phyloP scores from a whole-genome alignment of 2,113 vertebrate genomes.

The Chitala chitala region DNA sequence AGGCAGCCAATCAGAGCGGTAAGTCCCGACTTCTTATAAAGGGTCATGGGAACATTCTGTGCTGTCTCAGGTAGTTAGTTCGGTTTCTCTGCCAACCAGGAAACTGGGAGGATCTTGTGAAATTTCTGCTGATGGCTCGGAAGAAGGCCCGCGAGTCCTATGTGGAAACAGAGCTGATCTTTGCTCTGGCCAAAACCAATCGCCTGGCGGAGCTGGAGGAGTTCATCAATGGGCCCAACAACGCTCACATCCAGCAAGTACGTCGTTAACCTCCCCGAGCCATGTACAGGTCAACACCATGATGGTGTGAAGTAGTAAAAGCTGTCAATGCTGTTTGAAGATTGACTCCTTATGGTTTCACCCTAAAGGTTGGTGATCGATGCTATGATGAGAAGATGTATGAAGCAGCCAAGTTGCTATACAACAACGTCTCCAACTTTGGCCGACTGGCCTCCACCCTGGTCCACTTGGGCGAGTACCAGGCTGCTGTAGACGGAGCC shows the following conservation, averaged over 20 bases:
- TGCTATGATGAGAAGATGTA: constrained; percentile 99
- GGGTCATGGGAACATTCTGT: background rate
- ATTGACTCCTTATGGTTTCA: background rate
- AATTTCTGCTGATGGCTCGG: constrained; percentile 96
- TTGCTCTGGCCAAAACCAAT: constrained; percentile 96
- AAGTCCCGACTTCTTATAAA: constrained; percentile 32
- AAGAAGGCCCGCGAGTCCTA: constrained; percentile 96
- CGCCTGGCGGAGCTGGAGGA: constrained; percentile 95
- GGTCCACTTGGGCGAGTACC: constrained; percentile 94
- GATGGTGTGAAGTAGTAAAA: background rate
- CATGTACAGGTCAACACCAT: too few relatives aligned
- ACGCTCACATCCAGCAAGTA: constrained; percentile 97
- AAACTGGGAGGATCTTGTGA: constrained; percentile 98
- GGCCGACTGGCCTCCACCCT: constrained; percentile 92
- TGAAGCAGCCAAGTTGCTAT: constrained; percentile 91
- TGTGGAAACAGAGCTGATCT: constrained; percentile 94
- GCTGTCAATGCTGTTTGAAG: background rate
- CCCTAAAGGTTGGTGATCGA: constrained; percentile 83
- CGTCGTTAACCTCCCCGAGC: constrained; percentile 36
- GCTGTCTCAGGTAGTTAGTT: background rate
- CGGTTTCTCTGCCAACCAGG: constrained; percentile 55
- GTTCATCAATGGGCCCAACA: constrained; percentile 97
- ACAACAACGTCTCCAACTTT: constrained; percentile 98
- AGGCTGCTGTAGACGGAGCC: constrained; percentile 94
- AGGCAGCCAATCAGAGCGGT: constrained; percentile 95